Percentiles rank a stretch among this genome's conserved stretches.
Evolutionary conservation across 1,140 invertebrate genomes (phyloP).

Genomic region (Calephelis nemesis): DNA sequence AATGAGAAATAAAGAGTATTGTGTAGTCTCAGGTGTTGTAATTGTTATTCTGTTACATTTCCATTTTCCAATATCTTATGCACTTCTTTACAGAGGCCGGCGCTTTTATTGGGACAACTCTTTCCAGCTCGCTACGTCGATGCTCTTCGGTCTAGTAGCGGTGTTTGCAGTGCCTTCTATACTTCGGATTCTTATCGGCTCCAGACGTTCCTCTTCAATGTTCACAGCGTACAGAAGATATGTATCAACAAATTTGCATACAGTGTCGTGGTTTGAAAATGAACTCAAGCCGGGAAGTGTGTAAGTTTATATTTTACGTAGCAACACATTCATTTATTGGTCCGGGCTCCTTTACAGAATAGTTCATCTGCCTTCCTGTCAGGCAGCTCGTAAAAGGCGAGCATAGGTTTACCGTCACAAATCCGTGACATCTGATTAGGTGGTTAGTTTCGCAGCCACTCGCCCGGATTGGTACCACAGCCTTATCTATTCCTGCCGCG

Average conservation of each 20-base stretch:
- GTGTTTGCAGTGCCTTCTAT: conserved; percentile 83
- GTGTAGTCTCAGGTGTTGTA: no score
- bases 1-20: no score
- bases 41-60: no score
- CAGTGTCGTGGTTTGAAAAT: conserved; percentile 86
- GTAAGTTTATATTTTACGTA: conserved; percentile 23
- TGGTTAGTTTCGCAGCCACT: no score
- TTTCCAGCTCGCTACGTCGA: conserved; percentile 80
- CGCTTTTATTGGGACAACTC: conserved; percentile 81
- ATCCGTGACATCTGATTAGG: no score
- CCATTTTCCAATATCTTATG: neutral
- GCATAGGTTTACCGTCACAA: no score
- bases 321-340: neutral
- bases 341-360: no score
- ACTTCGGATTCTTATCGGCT: conserved; percentile 82
- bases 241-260: conserved; percentile 85
- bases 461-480: no score
- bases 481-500: no score
- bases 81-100: conserved; percentile 80
- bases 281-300: conserved; percentile 68
- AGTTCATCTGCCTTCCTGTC: no score
- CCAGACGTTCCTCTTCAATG: conserved; percentile 82
- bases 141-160: conserved; percentile 82
- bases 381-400: no score
- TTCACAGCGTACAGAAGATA: conserved; percentile 88